Conservation (phyloP, 2,113 vertebrate species). For the Marmota monax region DNA sequence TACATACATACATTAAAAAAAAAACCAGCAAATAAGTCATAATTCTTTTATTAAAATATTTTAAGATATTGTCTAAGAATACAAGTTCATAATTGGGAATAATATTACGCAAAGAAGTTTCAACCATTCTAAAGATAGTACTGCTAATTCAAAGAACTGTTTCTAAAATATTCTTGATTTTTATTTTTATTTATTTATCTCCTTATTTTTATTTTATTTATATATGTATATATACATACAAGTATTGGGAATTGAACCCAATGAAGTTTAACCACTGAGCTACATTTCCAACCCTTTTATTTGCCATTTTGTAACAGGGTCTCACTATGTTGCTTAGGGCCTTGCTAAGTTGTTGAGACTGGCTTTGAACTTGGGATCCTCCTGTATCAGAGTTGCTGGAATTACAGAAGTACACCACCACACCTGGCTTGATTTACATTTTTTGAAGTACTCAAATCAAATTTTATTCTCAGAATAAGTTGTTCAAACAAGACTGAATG, state of each 20-base stretch:
- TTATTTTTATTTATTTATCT: too few relatives aligned
- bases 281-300: too few relatives aligned
- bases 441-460: slow-evolving; percentile 25
- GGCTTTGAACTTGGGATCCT: too few relatives aligned
- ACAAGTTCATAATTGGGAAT: slow-evolving; percentile 1
- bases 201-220: too few relatives aligned
- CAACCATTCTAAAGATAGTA: slow-evolving; percentile 3
- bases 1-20: neutral
- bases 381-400: too few relatives aligned
- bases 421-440: neutral
- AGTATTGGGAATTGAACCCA: too few relatives aligned
- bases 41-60: neutral
- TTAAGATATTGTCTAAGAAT: neutral
- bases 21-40: slow-evolving; percentile 45
- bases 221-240: too few relatives aligned
- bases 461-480: neutral
- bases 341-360: too few relatives aligned
- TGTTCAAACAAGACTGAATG: slow-evolving; percentile 22
- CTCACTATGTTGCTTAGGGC: too few relatives aligned
- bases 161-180: slow-evolving; percentile 28
- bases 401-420: too few relatives aligned
- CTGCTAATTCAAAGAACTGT: neutral
- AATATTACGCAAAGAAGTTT: slow-evolving; percentile 44
- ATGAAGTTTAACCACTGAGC: too few relatives aligned
- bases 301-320: too few relatives aligned